phyloP scores from a whole-genome alignment of 2,113 vertebrate genomes.

The Cyanoliseus patagonus region DNA sequence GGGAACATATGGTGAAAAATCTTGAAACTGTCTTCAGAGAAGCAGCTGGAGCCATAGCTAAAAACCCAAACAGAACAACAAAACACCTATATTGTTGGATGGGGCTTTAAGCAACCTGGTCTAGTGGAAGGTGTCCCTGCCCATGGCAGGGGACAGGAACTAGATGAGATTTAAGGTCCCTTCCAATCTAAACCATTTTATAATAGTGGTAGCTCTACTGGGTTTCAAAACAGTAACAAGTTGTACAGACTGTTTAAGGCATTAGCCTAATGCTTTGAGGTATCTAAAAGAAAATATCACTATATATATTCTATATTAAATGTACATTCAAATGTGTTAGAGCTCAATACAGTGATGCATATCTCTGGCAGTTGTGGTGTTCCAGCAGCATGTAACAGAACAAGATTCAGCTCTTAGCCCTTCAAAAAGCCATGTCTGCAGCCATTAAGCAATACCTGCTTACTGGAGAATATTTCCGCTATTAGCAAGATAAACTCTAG shows the following conservation, averaged over 20 bases:
- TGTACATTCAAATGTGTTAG: background rate
- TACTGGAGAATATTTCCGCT: background rate
- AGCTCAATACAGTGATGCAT: background rate
- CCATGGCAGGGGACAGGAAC: background rate
- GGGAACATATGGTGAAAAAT: constrained; percentile 3
- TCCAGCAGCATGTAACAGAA: background rate
- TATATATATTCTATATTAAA: background rate
- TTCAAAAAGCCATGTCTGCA: background rate
- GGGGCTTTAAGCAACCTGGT: background rate
- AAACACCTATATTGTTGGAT: background rate
- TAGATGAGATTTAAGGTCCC: background rate
- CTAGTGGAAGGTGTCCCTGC: background rate
- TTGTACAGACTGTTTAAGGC: background rate
- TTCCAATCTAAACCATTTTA: background rate
- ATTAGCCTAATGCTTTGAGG: background rate
- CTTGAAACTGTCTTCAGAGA: constrained; percentile 14
- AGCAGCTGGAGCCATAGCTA: background rate
- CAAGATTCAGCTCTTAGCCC: background rate
- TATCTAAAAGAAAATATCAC: background rate
- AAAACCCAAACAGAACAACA: background rate
- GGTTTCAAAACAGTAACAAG: background rate
- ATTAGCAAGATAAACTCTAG: background rate
- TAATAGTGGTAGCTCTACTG: background rate
- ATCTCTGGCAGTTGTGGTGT: background rate
- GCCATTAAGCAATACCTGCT: background rate